These are phyloP conservation scores for Cyprinodon variegatus DNA, from an alignment of 2,113 vertebrate species.

Conservation along the genomic window DNA sequence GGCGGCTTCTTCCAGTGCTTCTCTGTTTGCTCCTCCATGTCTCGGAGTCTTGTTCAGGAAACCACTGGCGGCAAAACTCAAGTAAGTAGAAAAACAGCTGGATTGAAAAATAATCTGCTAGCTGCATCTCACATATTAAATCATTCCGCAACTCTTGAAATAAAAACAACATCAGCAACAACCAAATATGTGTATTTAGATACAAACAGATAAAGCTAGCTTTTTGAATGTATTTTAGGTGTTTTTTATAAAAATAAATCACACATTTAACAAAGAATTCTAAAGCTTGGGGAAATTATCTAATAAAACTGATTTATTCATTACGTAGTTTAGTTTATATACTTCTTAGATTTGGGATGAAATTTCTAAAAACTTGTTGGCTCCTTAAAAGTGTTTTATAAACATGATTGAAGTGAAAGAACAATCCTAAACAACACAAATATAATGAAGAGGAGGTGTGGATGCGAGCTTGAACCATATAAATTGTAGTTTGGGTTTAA, in stretches of 20 bases:
- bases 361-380: too few species aligned
- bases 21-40: conserved; percentile 94
- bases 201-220: background rate
- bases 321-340: too few species aligned
- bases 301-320: too few species aligned
- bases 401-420: too few species aligned
- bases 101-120: background rate
- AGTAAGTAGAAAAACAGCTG: conserved; percentile 45
- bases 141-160: background rate
- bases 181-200: background rate
- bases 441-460: too few species aligned
- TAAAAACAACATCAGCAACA: background rate
- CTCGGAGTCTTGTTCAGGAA: conserved; percentile 92
- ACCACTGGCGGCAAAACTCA: conserved; percentile 93
- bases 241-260: background rate
- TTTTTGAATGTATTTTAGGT: too few species aligned
- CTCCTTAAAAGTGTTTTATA: too few species aligned
- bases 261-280: background rate
- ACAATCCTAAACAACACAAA: too few species aligned
- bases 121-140: background rate
- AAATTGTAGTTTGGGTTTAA: too few species aligned
- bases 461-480: too few species aligned
- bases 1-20: conserved; percentile 95
- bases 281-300: too few species aligned
- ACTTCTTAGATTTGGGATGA: too few species aligned